Conservation (phyloP, 2,888 invertebrate species). For the Calameuta filiformis region DNA sequence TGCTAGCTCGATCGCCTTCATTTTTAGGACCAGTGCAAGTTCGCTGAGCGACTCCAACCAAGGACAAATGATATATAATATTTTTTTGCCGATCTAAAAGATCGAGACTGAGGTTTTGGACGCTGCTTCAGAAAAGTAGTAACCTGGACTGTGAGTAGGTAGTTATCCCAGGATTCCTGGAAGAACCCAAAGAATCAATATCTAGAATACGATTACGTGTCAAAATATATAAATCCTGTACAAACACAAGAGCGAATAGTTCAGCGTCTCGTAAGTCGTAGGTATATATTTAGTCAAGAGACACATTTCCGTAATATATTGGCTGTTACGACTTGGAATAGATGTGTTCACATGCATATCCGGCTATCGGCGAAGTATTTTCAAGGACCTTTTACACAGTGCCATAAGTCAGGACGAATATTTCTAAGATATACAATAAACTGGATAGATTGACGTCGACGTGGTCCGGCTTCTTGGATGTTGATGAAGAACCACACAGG, state of each 20-base stretch:
- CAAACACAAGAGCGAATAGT: not conserved
- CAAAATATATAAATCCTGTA: not conserved
- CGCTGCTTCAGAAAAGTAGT: not conserved
- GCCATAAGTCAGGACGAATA: conserved; percentile 2
- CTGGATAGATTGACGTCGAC: not conserved
- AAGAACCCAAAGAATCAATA: not conserved
- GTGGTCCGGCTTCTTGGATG: not conserved
- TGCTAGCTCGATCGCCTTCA: not conserved
- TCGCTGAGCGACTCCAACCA: no score
- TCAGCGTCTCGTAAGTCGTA: not conserved
- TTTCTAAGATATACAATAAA: conserved; percentile 9
- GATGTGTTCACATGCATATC: not conserved
- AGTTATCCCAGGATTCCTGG: not conserved
- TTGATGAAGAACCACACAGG: conserved; percentile 29
- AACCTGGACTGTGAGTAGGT: not conserved
- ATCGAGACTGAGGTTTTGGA: not conserved
- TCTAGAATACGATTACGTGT: not conserved
- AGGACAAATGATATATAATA: not conserved
- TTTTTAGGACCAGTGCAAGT: no score
- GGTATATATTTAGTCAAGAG: not conserved
- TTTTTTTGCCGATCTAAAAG: not conserved
- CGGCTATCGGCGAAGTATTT: not conserved
- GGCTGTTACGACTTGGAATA: not conserved
- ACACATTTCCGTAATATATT: not conserved
- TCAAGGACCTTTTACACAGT: not conserved